Conservation (phyloP, 2,888 invertebrate species). For the Lepidocyrtoides sp. region DNA sequence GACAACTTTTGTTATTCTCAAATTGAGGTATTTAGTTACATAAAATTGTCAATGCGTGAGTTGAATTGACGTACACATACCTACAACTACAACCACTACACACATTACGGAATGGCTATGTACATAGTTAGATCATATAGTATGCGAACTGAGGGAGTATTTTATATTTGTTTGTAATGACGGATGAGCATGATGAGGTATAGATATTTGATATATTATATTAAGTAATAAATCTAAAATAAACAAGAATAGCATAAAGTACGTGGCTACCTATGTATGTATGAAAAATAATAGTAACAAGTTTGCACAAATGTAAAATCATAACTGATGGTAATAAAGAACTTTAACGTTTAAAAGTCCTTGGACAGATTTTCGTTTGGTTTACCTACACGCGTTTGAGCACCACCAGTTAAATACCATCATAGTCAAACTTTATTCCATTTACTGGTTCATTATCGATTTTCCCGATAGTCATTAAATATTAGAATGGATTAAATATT, state of each 20-base stretch:
- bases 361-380: slow-evolving; percentile 28
- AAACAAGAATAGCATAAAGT: too few relatives aligned
- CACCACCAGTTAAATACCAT: background rate
- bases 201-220: too few relatives aligned
- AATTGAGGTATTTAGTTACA: background rate
- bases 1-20: slow-evolving; percentile 16
- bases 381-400: background rate
- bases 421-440: background rate
- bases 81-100: background rate
- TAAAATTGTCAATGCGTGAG: background rate
- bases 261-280: too few relatives aligned
- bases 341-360: slow-evolving; percentile 26
- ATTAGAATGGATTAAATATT: slow-evolving; percentile 16
- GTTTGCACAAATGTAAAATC: background rate
- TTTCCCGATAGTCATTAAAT: background rate
- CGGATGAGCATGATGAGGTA: background rate
- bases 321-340: background rate
- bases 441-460: background rate
- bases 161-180: background rate
- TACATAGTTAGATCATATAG: background rate
- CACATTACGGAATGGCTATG: background rate
- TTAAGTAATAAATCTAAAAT: too few relatives aligned
- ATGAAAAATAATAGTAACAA: background rate
- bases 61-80: background rate
- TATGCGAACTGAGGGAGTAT: background rate